A percentile compares a stretch with the other conserved stretches of the same genome.
Evolutionary conservation across 2,888 invertebrate genomes (phyloP).

Genomic region (Artemia sinica): DNA sequence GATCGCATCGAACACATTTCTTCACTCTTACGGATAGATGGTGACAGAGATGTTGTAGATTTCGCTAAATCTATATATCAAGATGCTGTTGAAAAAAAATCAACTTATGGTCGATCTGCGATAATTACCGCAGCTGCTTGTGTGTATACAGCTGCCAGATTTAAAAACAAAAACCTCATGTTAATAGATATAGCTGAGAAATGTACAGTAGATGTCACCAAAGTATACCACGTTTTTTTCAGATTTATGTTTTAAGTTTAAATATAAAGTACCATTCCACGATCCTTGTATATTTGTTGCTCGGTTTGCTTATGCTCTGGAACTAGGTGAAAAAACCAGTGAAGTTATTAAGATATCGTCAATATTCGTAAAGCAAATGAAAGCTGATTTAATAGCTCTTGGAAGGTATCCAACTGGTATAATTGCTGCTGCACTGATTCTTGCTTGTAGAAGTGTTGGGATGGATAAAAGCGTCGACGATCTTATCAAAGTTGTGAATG

Average conservation of each 20-base stretch:
- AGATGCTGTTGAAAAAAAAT: not conserved
- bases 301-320: not conserved
- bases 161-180: slow-evolving; percentile 2
- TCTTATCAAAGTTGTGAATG: slow-evolving; percentile 1
- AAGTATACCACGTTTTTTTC: slow-evolving; percentile 1
- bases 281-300: slow-evolving; percentile 8
- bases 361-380: not conserved
- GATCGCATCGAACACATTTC: not conserved
- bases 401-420: slow-evolving; percentile 6
- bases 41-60: slow-evolving; percentile 4
- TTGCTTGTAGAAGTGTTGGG: slow-evolving; percentile 9
- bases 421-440: slow-evolving; percentile 9
- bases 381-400: not conserved
- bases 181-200: not conserved
- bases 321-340: not conserved
- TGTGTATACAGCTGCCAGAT: not conserved
- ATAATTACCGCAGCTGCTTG: not conserved
- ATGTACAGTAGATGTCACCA: not conserved
- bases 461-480: not conserved
- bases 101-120: not conserved
- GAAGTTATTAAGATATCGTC: not conserved
- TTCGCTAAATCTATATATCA: not conserved
- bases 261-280: not conserved
- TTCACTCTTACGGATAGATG: not conserved
- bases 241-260: not conserved